Evolutionary conservation across 2,888 invertebrate genomes (phyloP), one percentile per base, ranked within the genome.

Genomic region (Heliconius erato): DNA sequence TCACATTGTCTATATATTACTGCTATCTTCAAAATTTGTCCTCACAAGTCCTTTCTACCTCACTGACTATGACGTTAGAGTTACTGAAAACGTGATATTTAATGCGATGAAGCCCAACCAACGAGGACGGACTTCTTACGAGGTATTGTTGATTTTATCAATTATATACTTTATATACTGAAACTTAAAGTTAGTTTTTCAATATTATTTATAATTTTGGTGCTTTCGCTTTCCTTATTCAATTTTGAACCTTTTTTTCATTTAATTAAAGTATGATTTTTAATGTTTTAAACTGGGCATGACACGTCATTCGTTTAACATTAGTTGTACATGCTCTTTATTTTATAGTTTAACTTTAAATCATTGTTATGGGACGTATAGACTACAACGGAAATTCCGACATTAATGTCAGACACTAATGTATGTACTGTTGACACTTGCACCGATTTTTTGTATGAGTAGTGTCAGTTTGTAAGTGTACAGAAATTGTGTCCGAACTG

Each of bases 91-190:
- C 89, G 90, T 90, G 89, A 87, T 82, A 79, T 63, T 72, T 94
- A 94, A 94, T 93, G 91, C 92, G 93, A 94, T 94, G 94, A 93
- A 91, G 89, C 90, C 93, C 49, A 87, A 89, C 80, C 79, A 87
- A 88, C 88, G 89, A 91, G 91, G 91, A 87, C 91, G 85, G 83
- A 85, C 87, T 86, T 89, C 89, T 71, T 82, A 78, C 63, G 67
- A 28, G 86, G 83, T 86, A 89, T 88, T 87, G 87, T 81, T 88
- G 87, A 65, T 65, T 26, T 28, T 59, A 49, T 76, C 11, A 32
- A 83, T 82, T 74, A 79, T 80, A 35, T 79, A 80, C 72, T 54
- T n/a, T 79, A 80, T 74, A 35, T 7, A 11, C 14, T n/a, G 28
- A 9, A 14, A 1, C 9, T 82, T 82, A 83, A 69, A 79, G 77